Evolutionary conservation across 2,113 vertebrate species (phyloP), one percentile per base, ranked within the genome.

Genomic region (Solea solea): DNA sequence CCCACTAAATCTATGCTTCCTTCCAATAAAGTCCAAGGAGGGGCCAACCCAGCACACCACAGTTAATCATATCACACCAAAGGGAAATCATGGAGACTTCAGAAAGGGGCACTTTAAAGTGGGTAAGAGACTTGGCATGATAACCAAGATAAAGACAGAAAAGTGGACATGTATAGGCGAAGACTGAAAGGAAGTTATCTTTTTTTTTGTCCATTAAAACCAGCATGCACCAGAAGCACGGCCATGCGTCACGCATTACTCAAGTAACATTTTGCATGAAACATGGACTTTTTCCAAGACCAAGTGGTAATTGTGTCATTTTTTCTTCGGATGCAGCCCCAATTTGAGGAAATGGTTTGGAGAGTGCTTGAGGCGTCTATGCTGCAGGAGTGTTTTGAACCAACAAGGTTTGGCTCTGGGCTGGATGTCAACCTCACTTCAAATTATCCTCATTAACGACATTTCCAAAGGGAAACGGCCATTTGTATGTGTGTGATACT

Each of bases 391-490:
- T 82, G 60, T 86, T 85, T 82, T 86, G 78, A 91, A 84, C 80
- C 68, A 83, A 74, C 60, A 61, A 69, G 86, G 82, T 87, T 91
- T 93, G 92, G 91, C 90, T 75, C 64, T 1, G 8, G 3, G 74
- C 77, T 80, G 50, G 63, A 69, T 78, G 79, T 90, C 83, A 87
- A 87, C 86, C 87, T 87, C 85, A 77, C 82, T 90, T 86, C 76
- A 90, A 93, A 93, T 92, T 87, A 92, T 89, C 81, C 89, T 90
- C 85, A 91, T 93, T 92, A 91, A 89, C 56, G 52, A 86, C 81
- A 82, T 77, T 87, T 89, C 84, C 80, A 60, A 88, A 50, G 78
- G 79, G 84, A 93, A 91, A 87, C 55, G 67, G 72, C 68, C 77
- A 72, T 87, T 87, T 82, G 76, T 87, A 80, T 78, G 84, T 76